Base-by-base conservation (phyloP, 92 coral and sea anemone genomes). In the Paramuricea clavata region DNA sequence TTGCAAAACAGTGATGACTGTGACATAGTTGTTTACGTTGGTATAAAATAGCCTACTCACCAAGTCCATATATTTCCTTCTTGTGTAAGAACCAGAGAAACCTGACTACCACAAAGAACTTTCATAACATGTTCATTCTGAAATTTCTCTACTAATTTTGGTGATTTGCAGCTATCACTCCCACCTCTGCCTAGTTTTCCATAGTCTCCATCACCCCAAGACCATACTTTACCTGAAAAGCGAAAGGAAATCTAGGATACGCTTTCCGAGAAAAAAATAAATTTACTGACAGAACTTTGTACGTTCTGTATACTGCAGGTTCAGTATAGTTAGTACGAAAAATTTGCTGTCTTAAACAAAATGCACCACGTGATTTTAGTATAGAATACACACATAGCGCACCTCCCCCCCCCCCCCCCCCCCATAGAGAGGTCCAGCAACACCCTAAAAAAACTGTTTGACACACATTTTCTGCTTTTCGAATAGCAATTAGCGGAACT, bases 161-260 rank as follows among this genome's bases (percentile, higher is more conserved):
- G 99, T n/a, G 92, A 82, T 81, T 94, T 96, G 67, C 95, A 89
- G 10, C 95, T 92, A 72, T 94, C 99, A 79, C 97, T 96, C 34
- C 99, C 99, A 16, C 99, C 99, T 69, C 95, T 91, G 6, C 99
- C 99, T 13, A 96, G 98, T 75, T 96, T 96, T 19, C 99, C 99
- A 86, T 96, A 96, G 76, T 96, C 99, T 25, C 99, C 99, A 90
- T 96, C 99, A 27, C 99, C 99, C 99, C 99, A 96, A 6, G 99
- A 96, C 99, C 99, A 96, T 12, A 96, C 95, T 22, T 95, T 96
- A 59, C 98, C 98, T 95, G 78, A 44, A 69, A 30, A 64, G 41
- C 62, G 50, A 13, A 41, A 47, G 44, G 44, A 39, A 4, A 39
- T 10, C 4, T 39, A n/a, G n/a, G n/a, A n/a, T n/a, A n/a, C n/a